Evolutionary conservation across 2,888 invertebrate genomes (phyloP), one percentile per base, ranked within the genome.

Genomic region (Sesia apiformis): DNA sequence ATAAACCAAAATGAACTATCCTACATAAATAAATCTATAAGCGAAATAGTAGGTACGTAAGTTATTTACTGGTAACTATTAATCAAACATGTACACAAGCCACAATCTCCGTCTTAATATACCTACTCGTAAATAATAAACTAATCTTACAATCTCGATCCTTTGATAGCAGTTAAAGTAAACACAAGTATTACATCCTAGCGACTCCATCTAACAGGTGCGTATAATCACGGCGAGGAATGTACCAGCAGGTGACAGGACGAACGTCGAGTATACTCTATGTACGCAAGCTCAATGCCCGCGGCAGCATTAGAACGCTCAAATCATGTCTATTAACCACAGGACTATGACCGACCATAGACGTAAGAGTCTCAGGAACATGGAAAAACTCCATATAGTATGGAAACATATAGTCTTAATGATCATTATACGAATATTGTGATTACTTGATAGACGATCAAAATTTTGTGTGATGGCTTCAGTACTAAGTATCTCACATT

Each of bases 211-310:
- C 54, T 57, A 57, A 73, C 84, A 87, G 85, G 87, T 87, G 87
- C 58, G 70, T 65, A 73, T 80, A 87, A 88, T 87, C 88, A 83
- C 82, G 68, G 77, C 74, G 54, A 72, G 84, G 88, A 85, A 86
- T 84, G 85, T 68, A 63, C 73, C 59, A 70, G 83, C 88, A 88
- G 88, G 87, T 88, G 88, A 86, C 87, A 85, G 85, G 81, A 86
- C 80, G 80, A 76, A 68, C 76, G 65, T 69, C 72, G 66, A 69
- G 66, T 41, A 59, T 60, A 61, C 60, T 65, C 58, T 65, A 63
- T 63, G 65, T 62, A 52, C 40, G n/a, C 52, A 52, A 8, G 52
- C 40, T 40, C 66, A 65, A 60, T 61, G 71, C 72, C 66, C 65
- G 72, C 78, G 72, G 78, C 80, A 71, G 78, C 80, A 77, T 76